Evolutionary conservation across 2,888 invertebrate genomes (phyloP).

Genomic region (Frankliniella fusca): DNA sequence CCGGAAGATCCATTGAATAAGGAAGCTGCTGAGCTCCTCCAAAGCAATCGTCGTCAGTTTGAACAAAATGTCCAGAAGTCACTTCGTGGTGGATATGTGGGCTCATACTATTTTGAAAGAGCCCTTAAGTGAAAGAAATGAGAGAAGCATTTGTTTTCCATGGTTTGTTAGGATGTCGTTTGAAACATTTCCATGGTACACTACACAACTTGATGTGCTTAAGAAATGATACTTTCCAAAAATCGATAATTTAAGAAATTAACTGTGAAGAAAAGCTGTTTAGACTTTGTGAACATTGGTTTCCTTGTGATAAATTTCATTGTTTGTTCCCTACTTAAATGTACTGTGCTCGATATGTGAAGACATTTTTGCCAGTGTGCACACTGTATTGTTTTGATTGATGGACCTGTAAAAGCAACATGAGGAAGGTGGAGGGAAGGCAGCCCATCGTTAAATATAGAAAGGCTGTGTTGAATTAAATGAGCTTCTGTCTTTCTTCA

Average conservation of each 20-base stretch:
- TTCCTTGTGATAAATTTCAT: neutral
- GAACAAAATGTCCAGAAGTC: conserved; percentile 95
- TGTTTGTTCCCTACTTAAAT: neutral
- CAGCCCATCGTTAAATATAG: neutral
- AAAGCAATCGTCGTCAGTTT: conserved; percentile 87
- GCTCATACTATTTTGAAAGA: conserved; percentile 89
- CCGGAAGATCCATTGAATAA: conserved; percentile 98
- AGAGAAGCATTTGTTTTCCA: neutral
- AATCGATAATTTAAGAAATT: neutral
- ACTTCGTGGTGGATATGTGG: conserved; percentile 93
- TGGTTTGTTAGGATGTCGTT: neutral
- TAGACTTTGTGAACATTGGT: neutral
- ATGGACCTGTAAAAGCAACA: neutral
- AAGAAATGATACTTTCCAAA: neutral
- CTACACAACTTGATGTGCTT: neutral
- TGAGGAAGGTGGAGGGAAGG: neutral
- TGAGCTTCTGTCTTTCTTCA: conserved; percentile 12
- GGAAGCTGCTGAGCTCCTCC: conserved; percentile 95
- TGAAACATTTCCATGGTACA: neutral
- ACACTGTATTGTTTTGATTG: neutral
- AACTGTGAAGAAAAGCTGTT: neutral
- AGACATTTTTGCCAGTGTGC: neutral
- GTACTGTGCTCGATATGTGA: neutral
- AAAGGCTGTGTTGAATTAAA: neutral
- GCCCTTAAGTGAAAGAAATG: conserved; percentile 79